Base-by-base conservation (phyloP, 2,113 vertebrate genomes). In the Pan paniscus region DNA sequence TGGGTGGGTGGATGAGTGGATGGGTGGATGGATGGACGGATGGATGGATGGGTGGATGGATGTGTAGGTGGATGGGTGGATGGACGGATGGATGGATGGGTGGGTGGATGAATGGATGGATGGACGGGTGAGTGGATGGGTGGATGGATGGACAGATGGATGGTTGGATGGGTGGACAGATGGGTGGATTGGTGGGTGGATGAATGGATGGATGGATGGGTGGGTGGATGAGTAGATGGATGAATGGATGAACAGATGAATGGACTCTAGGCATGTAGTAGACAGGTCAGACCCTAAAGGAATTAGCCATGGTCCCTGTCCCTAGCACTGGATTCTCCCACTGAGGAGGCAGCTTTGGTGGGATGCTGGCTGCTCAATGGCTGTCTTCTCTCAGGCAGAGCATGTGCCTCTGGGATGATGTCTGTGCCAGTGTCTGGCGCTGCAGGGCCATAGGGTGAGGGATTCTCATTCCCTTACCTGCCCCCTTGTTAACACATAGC, bases 1-100 rank as follows among this genome's bases (percentile, higher is more conserved):
- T 11, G 48, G 48, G 2, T 48, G 48, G 2, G 0, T 11, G 10
- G 48, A 11, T 11, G 10, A 9, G 2, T 12, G 10, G 11, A 0
- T 48, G 48, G 9, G 2, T 12, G 48, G 48, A 2, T 48, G 48
- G 48, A 48, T 11, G 10, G 46, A 0, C 11, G 48, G 48, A 0
- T 12, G 10, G 48, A 0, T 12, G 10, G 48, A 0, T 12, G 48
- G 48, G 0, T 12, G 10, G 10, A 48, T 48, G 48, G 48, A 11
- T 48, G 48, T 9, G 2, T 12, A 8, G 48, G 0, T 2, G 10
- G 48, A 11, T 48, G 9, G 46, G 2, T 48, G 46, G 10, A 2
- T 12, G 48, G 9, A 2, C 9, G 48, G 48, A 0, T 48, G 48
- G 48, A 10, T 48, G 48, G 48, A 11, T 11, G 10, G 48, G 0